Conservation (phyloP, 1,140 invertebrate genomes). For the Drosophila kohkoa region DNA sequence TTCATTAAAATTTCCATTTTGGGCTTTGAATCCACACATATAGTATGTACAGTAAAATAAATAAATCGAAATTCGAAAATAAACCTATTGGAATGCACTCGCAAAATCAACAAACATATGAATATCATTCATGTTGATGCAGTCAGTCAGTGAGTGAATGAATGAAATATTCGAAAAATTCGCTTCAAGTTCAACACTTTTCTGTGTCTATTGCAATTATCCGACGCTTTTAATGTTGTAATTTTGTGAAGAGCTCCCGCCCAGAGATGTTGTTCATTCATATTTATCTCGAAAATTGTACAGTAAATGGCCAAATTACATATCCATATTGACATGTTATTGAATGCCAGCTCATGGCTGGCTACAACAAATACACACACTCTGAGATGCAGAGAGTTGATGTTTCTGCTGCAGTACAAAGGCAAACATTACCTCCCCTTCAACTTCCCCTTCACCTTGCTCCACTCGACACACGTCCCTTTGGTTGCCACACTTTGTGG, state of each 20-base stretch:
- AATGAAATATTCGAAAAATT: conserved; percentile 19
- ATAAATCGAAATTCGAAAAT: conserved; percentile 16
- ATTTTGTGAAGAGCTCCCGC: conserved; percentile 12
- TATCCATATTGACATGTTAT: conserved; percentile 56
- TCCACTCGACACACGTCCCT: conserved; percentile 23
- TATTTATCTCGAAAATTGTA: conserved; percentile 47
- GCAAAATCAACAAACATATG: conserved; percentile 1
- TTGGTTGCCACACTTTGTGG: conserved; percentile 56
- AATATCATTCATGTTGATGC: conserved; percentile 3
- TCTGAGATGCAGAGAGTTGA: conserved; percentile 7
- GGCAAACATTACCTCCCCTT: conserved; percentile 31
- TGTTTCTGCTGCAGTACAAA: conserved; percentile 28
- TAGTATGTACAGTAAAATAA: conserved; percentile 4
- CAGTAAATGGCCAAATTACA: conserved; percentile 48
- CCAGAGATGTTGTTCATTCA: conserved; percentile 28
- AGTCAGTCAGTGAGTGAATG: background rate
- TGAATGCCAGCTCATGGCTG: conserved; percentile 33
- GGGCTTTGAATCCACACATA: background rate
- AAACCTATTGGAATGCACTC: conserved; percentile 5
- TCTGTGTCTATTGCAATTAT: conserved; percentile 44
- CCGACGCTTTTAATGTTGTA: conserved; percentile 26
- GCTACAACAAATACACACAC: conserved; percentile 11
- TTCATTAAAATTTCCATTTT: conserved; percentile 27
- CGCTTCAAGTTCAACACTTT: conserved; percentile 28
- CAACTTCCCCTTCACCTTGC: background rate